These are phyloP conservation scores for Thamnophis sirtalis DNA, from an alignment of 2,113 vertebrate species.

Conservation along the genomic window DNA sequence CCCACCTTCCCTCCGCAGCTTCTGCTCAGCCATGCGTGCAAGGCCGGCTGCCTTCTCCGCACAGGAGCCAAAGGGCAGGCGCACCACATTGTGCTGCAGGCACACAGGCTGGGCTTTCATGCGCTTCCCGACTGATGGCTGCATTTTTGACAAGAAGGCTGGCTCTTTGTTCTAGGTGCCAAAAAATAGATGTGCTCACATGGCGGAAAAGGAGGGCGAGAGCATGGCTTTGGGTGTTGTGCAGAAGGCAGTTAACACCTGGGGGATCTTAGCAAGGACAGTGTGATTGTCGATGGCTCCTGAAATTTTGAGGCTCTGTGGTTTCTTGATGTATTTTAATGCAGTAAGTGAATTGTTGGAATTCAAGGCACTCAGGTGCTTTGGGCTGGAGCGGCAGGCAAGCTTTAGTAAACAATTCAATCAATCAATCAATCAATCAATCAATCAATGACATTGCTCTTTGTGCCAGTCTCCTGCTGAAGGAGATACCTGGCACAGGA, in stretches of 20 bases:
- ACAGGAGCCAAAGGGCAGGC: constrained; percentile 63
- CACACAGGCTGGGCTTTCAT: constrained; percentile 50
- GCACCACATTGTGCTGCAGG: constrained; percentile 57
- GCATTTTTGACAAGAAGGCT: constrained; percentile 1
- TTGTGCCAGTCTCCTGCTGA: background rate
- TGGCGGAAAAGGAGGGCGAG: background rate
- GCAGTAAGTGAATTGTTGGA: background rate
- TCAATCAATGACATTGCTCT: background rate
- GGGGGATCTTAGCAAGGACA: background rate
- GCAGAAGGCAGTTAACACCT: background rate
- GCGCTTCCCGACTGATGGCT: constrained; percentile 47
- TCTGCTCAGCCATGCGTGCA: constrained; percentile 40
- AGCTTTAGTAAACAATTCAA: background rate
- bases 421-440: background rate
- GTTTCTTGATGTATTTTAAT: background rate
- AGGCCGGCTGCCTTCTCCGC: constrained; percentile 49
- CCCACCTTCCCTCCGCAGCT: constrained; percentile 36
- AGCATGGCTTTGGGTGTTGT: rapidly evolving
- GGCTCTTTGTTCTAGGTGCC: constrained; percentile 15
- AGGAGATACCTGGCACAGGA: background rate
- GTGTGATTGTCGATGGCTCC: background rate
- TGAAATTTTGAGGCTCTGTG: background rate
- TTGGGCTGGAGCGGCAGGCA: background rate
- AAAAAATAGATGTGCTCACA: background rate
- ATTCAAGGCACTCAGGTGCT: background rate